A percentile compares a stretch with the other conserved stretches of the same genome.
These are phyloP conservation scores for Tridacna crocea DNA, from an alignment of 2,888 invertebrate species.

Conservation along the genomic window DNA sequence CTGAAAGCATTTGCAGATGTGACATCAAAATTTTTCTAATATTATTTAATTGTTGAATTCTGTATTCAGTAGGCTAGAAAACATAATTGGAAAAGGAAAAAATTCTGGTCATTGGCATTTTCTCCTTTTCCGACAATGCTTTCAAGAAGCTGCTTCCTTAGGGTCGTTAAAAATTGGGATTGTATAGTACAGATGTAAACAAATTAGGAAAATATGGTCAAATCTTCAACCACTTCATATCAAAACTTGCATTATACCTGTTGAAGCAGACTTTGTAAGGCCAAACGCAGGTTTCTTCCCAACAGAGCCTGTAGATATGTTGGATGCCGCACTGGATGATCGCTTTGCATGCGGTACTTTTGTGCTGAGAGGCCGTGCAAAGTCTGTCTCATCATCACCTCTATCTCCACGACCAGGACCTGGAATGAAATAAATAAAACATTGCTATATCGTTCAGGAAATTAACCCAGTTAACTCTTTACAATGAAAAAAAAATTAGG, in stretches of 20 bases:
- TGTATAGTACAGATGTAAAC: no score
- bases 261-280: slow-evolving; percentile 53
- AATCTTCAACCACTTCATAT: background rate
- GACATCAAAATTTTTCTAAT: no score
- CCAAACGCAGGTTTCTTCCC: slow-evolving; percentile 52
- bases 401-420: slow-evolving; percentile 67
- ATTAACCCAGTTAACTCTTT: background rate
- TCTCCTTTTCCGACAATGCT: background rate
- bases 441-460: background rate
- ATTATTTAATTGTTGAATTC: no score
- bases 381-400: slow-evolving; percentile 75
- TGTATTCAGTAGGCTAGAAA: no score
- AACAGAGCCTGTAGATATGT: slow-evolving; percentile 49
- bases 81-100: no score
- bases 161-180: no score
- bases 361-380: slow-evolving; percentile 74
- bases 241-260: slow-evolving; percentile 34
- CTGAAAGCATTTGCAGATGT: no score
- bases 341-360: slow-evolving; percentile 71
- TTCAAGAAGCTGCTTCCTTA: no score
- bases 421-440: slow-evolving; percentile 50
- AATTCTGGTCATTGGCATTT: no score
- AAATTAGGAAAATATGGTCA: no score
- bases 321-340: slow-evolving; percentile 55
- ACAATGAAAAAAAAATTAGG: background rate